Conservation (phyloP, 2,797 vertebrate species). For the Pelochelys cantorii region DNA sequence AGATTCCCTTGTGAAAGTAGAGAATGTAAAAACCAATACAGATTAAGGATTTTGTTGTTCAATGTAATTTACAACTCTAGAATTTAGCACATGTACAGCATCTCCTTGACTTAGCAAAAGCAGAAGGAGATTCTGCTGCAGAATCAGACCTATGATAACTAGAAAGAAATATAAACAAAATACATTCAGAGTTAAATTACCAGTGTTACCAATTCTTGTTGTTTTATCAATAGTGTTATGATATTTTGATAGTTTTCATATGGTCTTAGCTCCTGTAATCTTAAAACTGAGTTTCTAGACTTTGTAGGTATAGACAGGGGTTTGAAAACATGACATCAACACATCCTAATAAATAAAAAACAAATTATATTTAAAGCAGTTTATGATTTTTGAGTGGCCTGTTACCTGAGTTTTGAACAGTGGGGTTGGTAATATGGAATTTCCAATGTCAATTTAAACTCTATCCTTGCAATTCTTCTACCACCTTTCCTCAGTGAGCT, state of each 20-base stretch:
- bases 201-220: neutral
- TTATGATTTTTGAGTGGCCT: neutral
- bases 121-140: neutral
- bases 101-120: neutral
- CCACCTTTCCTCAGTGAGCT: fast-evolving
- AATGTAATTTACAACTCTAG: neutral
- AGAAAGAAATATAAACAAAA: neutral
- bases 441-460: neutral
- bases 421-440: neutral
- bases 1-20: neutral
- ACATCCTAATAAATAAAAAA: neutral
- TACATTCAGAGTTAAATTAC: slow-evolving; percentile 24
- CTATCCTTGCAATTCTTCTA: neutral
- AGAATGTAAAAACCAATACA: neutral
- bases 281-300: neutral
- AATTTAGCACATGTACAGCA: neutral
- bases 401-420: neutral
- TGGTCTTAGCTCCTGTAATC: neutral
- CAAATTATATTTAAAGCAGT: neutral
- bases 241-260: neutral
- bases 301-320: neutral
- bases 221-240: slow-evolving; percentile 14
- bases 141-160: neutral
- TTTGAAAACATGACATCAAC: neutral
- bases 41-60: neutral